phyloP scores from a whole-genome alignment of 30 jellyfish, hydroid and myxozoan genomes.

The Mastigias papua region DNA sequence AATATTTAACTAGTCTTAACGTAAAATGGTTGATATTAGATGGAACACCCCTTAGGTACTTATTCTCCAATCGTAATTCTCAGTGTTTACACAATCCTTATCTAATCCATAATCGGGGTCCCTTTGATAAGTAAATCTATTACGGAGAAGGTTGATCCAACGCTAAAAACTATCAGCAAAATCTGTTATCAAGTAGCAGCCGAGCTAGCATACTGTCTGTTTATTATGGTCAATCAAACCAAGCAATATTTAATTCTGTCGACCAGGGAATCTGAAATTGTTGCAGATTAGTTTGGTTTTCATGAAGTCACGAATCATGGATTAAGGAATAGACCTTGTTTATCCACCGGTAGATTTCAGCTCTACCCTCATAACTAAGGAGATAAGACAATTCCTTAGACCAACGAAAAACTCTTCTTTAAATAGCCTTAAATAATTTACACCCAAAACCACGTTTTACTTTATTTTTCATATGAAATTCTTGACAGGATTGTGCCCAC shows the following conservation, averaged over 20 bases:
- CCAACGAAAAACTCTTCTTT: neutral
- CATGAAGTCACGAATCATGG: no score
- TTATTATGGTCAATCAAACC: neutral
- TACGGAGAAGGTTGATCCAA: no score
- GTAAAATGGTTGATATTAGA: no score
- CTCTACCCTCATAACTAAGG: neutral
- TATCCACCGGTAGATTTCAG: neutral
- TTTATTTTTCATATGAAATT: neutral
- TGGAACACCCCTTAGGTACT: no score
- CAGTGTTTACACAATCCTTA: no score
- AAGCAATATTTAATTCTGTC: neutral
- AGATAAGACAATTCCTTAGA: neutral
- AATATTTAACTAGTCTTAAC: no score
- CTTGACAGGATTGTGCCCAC: slow-evolving; percentile 9
- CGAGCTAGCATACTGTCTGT: neutral
- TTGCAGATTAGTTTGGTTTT: neutral
- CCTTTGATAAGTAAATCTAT: neutral
- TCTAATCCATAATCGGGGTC: no score
- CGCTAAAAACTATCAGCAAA: neutral
- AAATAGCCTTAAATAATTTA: neutral
- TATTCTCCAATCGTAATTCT: no score
- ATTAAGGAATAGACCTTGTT: no score
- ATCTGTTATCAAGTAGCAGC: no score
- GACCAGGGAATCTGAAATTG: neutral
- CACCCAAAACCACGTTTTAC: neutral